These are phyloP conservation scores for Gymnoscopelus braueri DNA, from an alignment of 2,797 vertebrate genomes.

Conservation along the genomic window DNA sequence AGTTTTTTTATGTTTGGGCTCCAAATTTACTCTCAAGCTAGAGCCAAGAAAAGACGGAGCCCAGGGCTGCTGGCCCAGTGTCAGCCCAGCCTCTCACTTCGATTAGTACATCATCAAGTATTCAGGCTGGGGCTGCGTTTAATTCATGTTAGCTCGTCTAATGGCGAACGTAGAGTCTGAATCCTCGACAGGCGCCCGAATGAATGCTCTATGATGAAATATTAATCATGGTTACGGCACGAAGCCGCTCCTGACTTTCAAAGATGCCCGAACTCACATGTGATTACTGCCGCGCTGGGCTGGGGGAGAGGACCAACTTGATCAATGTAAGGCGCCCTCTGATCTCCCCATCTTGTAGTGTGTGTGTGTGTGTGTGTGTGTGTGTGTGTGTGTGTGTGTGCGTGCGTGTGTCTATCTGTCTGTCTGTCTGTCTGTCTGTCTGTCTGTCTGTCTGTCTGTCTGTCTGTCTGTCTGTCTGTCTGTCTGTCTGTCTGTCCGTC, in stretches of 20 bases:
- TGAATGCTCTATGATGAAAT: slow-evolving; percentile 98
- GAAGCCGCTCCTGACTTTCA: slow-evolving; percentile 91
- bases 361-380: background rate
- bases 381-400: slow-evolving; percentile 23
- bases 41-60: slow-evolving; percentile 38
- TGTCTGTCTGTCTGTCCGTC: slow-evolving; percentile 8
- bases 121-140: slow-evolving; percentile 86
- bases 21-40: slow-evolving; percentile 51
- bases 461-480: slow-evolving; percentile 26
- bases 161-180: slow-evolving; percentile 86
- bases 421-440: slow-evolving; percentile 24
- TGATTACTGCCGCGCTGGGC: slow-evolving; percentile 87
- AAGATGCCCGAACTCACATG: slow-evolving; percentile 88
- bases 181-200: slow-evolving; percentile 93
- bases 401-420: slow-evolving; percentile 15
- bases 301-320: slow-evolving; percentile 72
- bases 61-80: slow-evolving; percentile 19
- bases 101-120: slow-evolving; percentile 88
- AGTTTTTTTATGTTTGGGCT: slow-evolving; percentile 61
- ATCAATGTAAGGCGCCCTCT: slow-evolving; percentile 86
- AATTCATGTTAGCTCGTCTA: slow-evolving; percentile 92
- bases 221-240: slow-evolving; percentile 94
- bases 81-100: slow-evolving; percentile 56
- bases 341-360: slow-evolving; percentile 71
- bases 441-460: background rate